Conservation (phyloP, 1,140 invertebrate genomes). For the Brachionus manjavacas region DNA sequence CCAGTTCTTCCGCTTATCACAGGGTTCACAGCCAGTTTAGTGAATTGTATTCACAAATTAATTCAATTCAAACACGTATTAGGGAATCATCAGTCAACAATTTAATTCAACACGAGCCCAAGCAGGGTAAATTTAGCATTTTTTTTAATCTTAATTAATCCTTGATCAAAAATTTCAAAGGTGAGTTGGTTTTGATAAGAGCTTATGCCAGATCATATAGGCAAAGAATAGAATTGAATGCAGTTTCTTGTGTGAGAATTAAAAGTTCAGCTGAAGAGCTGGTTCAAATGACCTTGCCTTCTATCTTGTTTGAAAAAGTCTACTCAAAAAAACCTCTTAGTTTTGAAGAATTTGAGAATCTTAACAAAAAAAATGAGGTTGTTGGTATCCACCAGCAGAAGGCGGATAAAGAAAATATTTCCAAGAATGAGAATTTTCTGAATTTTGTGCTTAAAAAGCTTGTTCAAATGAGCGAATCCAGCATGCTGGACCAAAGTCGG, state of each 20-base stretch:
- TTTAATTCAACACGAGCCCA: slow-evolving; percentile 4
- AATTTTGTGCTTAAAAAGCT: slow-evolving; percentile 9
- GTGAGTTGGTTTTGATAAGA: slow-evolving; percentile 14
- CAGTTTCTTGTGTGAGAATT: slow-evolving; percentile 3
- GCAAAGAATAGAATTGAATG: slow-evolving; percentile 11
- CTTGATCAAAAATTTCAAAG: not conserved
- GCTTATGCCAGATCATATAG: not conserved
- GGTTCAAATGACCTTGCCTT: not conserved
- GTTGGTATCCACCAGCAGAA: not conserved
- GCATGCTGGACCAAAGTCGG: slow-evolving; percentile 1
- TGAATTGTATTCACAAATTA: not conserved
- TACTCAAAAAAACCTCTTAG: not conserved
- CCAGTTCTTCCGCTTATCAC: not conserved
- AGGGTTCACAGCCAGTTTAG: not conserved
- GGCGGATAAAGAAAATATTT: not conserved
- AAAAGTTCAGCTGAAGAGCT: slow-evolving; percentile 25
- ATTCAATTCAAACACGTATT: not conserved
- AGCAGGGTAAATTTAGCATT: not conserved
- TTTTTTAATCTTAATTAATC: not conserved
- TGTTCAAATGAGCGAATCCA: not conserved
- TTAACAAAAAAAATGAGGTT: not conserved
- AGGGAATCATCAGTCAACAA: not conserved
- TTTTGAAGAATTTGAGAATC: not conserved
- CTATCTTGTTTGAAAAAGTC: not conserved
- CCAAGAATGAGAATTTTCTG: slow-evolving; percentile 15